Evolutionary conservation across 2,888 invertebrate species (phyloP), one percentile per base, ranked within the genome.

Genomic region (Aphodius granarius): DNA sequence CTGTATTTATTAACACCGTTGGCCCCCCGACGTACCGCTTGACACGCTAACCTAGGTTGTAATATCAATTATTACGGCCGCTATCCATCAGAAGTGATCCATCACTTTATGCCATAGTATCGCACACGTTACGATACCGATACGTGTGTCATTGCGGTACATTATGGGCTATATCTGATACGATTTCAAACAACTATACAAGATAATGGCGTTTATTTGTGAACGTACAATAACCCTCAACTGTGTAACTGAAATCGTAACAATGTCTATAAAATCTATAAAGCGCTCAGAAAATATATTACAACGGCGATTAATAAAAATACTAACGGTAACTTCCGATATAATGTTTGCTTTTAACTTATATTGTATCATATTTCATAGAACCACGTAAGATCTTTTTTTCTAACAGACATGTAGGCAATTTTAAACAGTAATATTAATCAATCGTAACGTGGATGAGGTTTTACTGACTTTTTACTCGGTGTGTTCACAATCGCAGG

Each of bases 11-110:
- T 72, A 68, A 66, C 72, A 22, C 65, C 65, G 64, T 68, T 63
- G 20, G 21, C 19, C 68, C 18, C 6, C 0, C 21, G 21, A 18
- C 66, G 68, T 20, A 68, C 62, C 15, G 18, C 17, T 66, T 63
- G 73, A 70, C 72, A 63, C 63, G 63, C n/a, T 6, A 68, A 18
- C 72, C 66, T 63, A 68, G 20, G 63, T 23, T 70, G 73, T 73
- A 72, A 63, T 70, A 66, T 73, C 73, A 70, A 72, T 73, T 73
- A 75, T 22, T 73, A 75, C 73, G 68, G 13, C n/a, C 68, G 68
- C 0, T 18, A 43, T 66, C 18, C 23, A 17, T 17, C 22, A 65
- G n/a, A 63, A 16, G 20, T n/a, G 17, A 75, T 75, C 73, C 22
- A 72, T 75, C 75, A 75, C 68, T 68, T 72, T 19, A 23, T 22